Evolutionary conservation across 23 tunicate genomes (phyloP).

Genomic region (Pegea sp.): DNA sequence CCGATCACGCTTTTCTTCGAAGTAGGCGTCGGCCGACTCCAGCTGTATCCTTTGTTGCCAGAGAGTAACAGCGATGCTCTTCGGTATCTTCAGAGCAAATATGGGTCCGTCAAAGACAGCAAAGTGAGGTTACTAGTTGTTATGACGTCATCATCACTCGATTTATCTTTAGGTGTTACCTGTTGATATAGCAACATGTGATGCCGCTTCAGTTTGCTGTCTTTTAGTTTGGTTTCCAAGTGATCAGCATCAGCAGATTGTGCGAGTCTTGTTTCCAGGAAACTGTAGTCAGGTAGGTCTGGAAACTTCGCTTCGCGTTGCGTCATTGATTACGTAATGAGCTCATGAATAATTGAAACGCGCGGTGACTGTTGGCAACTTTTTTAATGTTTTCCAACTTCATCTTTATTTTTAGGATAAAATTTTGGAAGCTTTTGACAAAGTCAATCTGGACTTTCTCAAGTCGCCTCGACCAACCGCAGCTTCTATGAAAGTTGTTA

Average conservation of each 20-base stretch:
- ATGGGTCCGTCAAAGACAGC: conserved; percentile 24
- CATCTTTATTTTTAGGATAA: conserved; percentile 11
- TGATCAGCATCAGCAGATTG: conserved; percentile 27
- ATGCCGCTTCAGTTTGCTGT: conserved; percentile 46
- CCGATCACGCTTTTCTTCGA: conserved; percentile 37
- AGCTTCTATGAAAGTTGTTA: too few relatives aligned
- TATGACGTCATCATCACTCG: too few relatives aligned
- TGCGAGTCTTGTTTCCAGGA: conserved; percentile 66
- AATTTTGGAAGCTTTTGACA: conserved; percentile 48
- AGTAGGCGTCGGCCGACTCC: conserved; percentile 26
- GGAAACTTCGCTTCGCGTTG: not conserved
- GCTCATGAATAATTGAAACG: not conserved
- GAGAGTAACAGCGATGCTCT: conserved; percentile 25
- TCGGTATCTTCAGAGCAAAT: conserved; percentile 31
- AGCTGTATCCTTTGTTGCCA: conserved; percentile 31
- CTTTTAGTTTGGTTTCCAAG: conserved; percentile 53
- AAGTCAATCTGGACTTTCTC: conserved; percentile 18
- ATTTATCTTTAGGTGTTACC: too few relatives aligned
- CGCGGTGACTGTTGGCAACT: not conserved
- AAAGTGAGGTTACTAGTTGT: too few relatives aligned
- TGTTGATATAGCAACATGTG: too few relatives aligned
- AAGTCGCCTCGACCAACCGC: conserved; percentile 15
- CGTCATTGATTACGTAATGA: not conserved
- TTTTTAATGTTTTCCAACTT: too few relatives aligned
- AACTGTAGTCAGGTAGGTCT: conserved; percentile 50